These are phyloP conservation scores for Cydia amplana DNA, from an alignment of 1,140 invertebrate genomes.

Conservation along the genomic window DNA sequence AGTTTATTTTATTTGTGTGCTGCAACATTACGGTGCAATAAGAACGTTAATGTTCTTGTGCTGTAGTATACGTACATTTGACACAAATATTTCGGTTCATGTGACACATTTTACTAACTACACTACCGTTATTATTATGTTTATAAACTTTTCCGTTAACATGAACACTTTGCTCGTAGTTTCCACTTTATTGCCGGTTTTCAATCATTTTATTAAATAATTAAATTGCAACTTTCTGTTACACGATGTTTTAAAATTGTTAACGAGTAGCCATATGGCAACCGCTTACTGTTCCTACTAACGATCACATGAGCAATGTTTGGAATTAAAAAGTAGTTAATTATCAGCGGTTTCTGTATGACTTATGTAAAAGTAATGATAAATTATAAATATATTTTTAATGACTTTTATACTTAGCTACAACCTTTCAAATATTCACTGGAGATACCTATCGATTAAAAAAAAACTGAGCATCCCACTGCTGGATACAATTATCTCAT, in stretches of 20 bases:
- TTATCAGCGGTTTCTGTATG: background rate
- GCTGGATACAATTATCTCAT: no score
- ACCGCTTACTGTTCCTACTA: background rate
- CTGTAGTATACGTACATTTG: background rate
- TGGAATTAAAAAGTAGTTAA: background rate
- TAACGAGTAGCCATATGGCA: background rate
- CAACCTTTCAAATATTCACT: no score
- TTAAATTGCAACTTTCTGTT: background rate
- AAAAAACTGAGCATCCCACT: no score
- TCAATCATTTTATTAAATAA: conserved; percentile 20
- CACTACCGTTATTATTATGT: background rate
- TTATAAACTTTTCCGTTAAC: conserved; percentile 3
- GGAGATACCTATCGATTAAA: no score
- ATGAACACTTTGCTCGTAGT: background rate
- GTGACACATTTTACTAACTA: conserved; percentile 8
- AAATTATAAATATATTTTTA: background rate
- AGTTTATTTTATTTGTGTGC: background rate
- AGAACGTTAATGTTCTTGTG: background rate
- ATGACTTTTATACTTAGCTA: background rate
- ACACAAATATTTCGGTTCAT: conserved; percentile 23
- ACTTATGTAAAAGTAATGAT: background rate
- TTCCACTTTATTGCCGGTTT: conserved; percentile 11
- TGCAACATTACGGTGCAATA: conserved; percentile 15
- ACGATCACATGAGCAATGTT: background rate
- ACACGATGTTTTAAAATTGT: background rate